phyloP scores from a whole-genome alignment of 2,797 vertebrate species.

The Natrix natrix region DNA sequence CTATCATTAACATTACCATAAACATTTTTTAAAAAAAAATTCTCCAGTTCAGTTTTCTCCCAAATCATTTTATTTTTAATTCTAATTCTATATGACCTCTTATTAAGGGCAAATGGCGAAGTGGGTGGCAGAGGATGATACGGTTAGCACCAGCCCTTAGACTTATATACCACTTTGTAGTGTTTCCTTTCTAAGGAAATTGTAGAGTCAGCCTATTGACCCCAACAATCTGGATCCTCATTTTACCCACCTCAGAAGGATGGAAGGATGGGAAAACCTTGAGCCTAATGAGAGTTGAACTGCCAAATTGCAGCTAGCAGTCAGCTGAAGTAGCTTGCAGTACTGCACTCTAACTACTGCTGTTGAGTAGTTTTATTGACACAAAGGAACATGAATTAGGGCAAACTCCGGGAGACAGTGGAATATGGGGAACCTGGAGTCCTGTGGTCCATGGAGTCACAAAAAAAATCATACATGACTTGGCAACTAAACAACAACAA shows the following conservation, averaged over 20 bases:
- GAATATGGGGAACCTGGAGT: too few relatives aligned
- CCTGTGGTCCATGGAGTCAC: neutral
- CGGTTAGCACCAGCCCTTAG: neutral
- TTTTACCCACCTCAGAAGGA: too few relatives aligned
- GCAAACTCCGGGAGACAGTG: neutral
- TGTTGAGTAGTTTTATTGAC: neutral
- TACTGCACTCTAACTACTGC: too few relatives aligned
- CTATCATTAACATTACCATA: neutral
- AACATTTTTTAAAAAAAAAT: neutral
- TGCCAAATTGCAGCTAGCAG: too few relatives aligned
- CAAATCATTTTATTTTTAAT: neutral
- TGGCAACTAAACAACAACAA: neutral
- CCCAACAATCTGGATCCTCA: too few relatives aligned
- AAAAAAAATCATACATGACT: neutral
- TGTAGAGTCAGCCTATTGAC: too few relatives aligned
- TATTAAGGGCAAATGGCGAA: neutral
- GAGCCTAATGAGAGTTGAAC: too few relatives aligned
- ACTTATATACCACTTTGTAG: too few relatives aligned
- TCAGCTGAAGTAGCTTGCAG: too few relatives aligned
- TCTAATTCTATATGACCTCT: neutral
- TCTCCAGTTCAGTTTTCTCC: neutral
- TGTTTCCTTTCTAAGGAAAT: too few relatives aligned
- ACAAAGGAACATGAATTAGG: neutral
- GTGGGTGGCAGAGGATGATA: neutral
- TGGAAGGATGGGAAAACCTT: too few relatives aligned